Base-by-base conservation (phyloP, 1,140 invertebrate species). In the Rhyacophila brunnea region DNA sequence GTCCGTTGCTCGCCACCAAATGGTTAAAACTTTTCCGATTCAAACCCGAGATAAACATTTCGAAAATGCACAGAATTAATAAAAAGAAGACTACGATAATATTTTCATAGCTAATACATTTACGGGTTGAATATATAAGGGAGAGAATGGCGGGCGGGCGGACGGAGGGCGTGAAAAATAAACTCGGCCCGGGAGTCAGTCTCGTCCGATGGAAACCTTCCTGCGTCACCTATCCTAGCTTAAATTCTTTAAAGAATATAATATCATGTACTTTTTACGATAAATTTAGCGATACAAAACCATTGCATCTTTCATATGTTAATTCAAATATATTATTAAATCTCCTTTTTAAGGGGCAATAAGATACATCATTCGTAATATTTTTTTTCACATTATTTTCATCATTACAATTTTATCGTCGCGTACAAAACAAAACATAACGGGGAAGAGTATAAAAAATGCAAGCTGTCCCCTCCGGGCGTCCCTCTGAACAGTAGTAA, bases 311-410 rank as follows among this genome's bases (percentile, higher is more conserved):
- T 60, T 60, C 62, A 64, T 64, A 64, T 64, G 62, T 64, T 58
- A 57, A 60, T 60, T 64, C 62, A 55, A 64, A 64, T 64, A 64
- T 64, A 64, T 64, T 60, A 64, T 64, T 64, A 53, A 57, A 64
- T 64, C 58, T 64, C 62, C 62, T 64, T 64, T 64, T 58, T 52
- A 64, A 64, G 62, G 62, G 62, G 58, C 49, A 60, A 64, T 64
- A 64, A 60, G 62, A 60, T 64, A 60, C 48, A 28, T 28, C 23
- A 28, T 51, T 58, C 20, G 49, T 60, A 59, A 50, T 63, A 28
- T 28, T 28, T 28, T 28, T n/a, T 28, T 56, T 58, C 48, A 53
- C 35, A 62, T 51, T 54, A 53, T 62, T 45, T n/a, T 58, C 35
- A 48, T 58, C 35, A 48, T 62, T 62, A 62, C 55, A 58, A 61